These are phyloP conservation scores for rat (Rattus norvegicus) DNA, from an alignment of 2,113 vertebrate genomes.

Conservation along the genomic window DNA sequence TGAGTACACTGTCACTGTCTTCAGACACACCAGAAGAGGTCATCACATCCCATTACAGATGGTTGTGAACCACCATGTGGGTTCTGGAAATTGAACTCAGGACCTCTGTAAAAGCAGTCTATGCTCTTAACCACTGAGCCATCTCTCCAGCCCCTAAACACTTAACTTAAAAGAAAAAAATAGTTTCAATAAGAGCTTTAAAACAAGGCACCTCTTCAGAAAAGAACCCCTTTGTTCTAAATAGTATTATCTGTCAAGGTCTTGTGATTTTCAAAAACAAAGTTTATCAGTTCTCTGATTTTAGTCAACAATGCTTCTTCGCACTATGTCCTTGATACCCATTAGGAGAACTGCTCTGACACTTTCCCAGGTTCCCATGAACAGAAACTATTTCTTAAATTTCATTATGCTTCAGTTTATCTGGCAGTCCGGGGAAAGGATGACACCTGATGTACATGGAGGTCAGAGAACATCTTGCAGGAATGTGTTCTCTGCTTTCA, in stretches of 20 bases:
- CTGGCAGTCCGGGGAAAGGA: not conserved
- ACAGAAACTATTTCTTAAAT: not conserved
- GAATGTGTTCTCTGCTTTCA: not conserved
- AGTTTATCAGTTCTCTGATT: conserved; percentile 47
- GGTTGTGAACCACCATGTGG: too few species aligned
- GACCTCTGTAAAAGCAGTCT: too few species aligned
- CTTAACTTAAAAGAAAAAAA: conserved; percentile 46
- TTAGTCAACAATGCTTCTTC: conserved; percentile 36
- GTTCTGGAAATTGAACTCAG: too few species aligned
- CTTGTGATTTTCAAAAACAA: conserved; percentile 25
- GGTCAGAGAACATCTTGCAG: not conserved
- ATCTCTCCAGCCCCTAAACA: too few species aligned
- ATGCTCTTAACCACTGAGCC: too few species aligned
- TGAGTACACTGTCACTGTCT: too few species aligned
- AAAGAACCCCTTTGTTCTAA: conserved; percentile 36
- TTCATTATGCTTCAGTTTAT: not conserved
- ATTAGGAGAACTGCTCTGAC: not conserved
- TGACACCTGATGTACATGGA: not conserved
- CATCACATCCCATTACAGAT: too few species aligned
- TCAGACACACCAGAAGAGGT: too few species aligned
- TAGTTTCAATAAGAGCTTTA: not conserved
- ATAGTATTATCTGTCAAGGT: conserved; percentile 58
- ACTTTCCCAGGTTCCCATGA: conserved; percentile 45
- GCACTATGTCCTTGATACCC: conserved; percentile 28
- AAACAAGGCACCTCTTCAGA: not conserved